phyloP scores from a whole-genome alignment of 2,888 invertebrate species.

The Rutpela maculata region DNA sequence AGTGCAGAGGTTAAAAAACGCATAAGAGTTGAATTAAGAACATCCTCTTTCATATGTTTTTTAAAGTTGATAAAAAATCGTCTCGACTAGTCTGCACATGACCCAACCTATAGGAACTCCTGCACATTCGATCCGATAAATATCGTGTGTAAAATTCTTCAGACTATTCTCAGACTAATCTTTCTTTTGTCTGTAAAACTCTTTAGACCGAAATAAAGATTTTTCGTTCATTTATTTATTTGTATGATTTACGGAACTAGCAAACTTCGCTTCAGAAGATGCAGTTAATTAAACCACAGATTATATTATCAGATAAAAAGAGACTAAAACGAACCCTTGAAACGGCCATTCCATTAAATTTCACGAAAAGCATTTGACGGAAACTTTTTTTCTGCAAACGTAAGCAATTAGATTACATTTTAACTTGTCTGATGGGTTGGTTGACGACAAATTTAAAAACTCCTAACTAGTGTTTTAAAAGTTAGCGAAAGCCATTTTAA shows the following conservation, averaged over 20 bases:
- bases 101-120: too few relatives aligned
- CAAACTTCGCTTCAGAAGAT: background rate
- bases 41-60: too few relatives aligned
- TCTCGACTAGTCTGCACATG: too few relatives aligned
- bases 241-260: background rate
- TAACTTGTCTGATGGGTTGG: slow-evolving; percentile 66
- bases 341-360: slow-evolving; percentile 22
- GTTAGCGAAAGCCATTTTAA: slow-evolving; percentile 73
- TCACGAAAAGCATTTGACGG: slow-evolving; percentile 30
- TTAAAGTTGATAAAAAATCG: too few relatives aligned
- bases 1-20: too few relatives aligned
- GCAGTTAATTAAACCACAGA: slow-evolving; percentile 12
- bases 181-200: too few relatives aligned
- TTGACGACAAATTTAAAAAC: slow-evolving; percentile 72
- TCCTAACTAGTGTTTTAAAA: slow-evolving; percentile 74
- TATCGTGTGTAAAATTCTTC: too few relatives aligned
- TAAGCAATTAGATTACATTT: slow-evolving; percentile 68
- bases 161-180: too few relatives aligned
- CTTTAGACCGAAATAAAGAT: too few relatives aligned
- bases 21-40: too few relatives aligned
- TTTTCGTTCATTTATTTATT: background rate
- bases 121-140: too few relatives aligned
- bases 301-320: slow-evolving; percentile 10
- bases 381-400: slow-evolving; percentile 62
- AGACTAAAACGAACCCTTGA: background rate